Evolutionary conservation across 1,140 invertebrate genomes (phyloP), one percentile per base, ranked within the genome.

Genomic region (Glomeris maerens): DNA sequence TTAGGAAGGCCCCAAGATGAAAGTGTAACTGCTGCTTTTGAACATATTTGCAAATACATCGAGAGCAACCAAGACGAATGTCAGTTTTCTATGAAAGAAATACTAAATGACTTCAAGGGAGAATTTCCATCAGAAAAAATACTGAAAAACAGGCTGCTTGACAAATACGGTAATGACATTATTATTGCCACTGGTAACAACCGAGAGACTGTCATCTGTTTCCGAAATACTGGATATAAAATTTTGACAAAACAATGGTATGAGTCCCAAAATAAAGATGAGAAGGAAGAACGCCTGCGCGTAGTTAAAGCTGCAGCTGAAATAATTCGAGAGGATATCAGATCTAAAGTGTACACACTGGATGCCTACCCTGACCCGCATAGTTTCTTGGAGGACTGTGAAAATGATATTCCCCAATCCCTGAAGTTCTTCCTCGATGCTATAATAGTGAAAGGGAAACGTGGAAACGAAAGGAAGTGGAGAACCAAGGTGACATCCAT

Each of bases 391-490:
- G 25, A 54, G 14, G 31, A 53, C 13, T 20, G 25, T 17, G 29
- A 53, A 22, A 14, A 46, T n/a, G 22, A 13, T 22, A 27, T 53
- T 14, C 52, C 52, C 45, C 27, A 27, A 14, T 17, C 53, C 20
- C 41, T 54, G 45, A 17, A 54, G 22, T 45, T 54, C 5, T 27
- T 54, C 20, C 38, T 55, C 4, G 53, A 54, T 49, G 50, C 25
- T 14, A 31, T 54, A 20, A 26, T 53, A 17, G 14, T 47, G n/a
- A 53, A 52, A 21, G 26, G 27, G 13, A 53, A n/a, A 53, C 26
- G 44, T 13, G 51, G 22, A 26, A n/a, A 50, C 14, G n/a, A 44
- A 13, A 50, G 23, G 41, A 14, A 10, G 13, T 54, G 23, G 10
- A 44, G 27, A 13, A 54, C 55, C 49, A 53, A 53, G 28, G 52